These are phyloP conservation scores for Caenorhabditis brenneri DNA, from an alignment of 1,140 invertebrate species.

Conservation along the genomic window DNA sequence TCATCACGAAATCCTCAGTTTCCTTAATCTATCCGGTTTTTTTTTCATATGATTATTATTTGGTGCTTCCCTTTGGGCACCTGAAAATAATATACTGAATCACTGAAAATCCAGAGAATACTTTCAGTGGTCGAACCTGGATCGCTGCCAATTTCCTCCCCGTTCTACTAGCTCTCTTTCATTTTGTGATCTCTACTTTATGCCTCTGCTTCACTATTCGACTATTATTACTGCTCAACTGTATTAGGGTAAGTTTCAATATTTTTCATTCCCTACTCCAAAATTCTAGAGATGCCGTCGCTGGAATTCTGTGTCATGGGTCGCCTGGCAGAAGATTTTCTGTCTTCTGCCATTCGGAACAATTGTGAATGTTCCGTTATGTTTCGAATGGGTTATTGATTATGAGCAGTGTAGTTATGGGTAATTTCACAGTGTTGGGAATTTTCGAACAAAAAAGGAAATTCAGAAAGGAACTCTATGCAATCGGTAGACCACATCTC, in stretches of 20 bases:
- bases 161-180: conserved; percentile 23
- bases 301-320: conserved; percentile 44
- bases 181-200: conserved; percentile 34
- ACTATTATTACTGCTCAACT: conserved; percentile 30
- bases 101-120: too few relatives aligned
- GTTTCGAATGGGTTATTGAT: conserved; percentile 45
- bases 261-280: neutral
- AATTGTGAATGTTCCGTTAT: conserved; percentile 43
- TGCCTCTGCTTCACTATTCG: conserved; percentile 25
- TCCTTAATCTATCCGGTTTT: too few relatives aligned
- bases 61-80: too few relatives aligned
- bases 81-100: too few relatives aligned
- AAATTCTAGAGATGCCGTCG: conserved; percentile 34
- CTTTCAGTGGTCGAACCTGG: conserved; percentile 30
- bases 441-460: too few relatives aligned
- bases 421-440: too few relatives aligned
- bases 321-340: conserved; percentile 46
- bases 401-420: conserved; percentile 45
- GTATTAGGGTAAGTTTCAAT: neutral
- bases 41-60: too few relatives aligned
- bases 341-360: conserved; percentile 44
- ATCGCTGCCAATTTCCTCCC: conserved; percentile 44
- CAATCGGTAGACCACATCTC: conserved; percentile 38
- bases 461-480: conserved; percentile 25
- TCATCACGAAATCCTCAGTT: too few relatives aligned